Percentiles rank a stretch among this genome's conserved stretches.
phyloP scores from a whole-genome alignment of 1,140 invertebrate genomes.

The Matsumurasca onukii region DNA sequence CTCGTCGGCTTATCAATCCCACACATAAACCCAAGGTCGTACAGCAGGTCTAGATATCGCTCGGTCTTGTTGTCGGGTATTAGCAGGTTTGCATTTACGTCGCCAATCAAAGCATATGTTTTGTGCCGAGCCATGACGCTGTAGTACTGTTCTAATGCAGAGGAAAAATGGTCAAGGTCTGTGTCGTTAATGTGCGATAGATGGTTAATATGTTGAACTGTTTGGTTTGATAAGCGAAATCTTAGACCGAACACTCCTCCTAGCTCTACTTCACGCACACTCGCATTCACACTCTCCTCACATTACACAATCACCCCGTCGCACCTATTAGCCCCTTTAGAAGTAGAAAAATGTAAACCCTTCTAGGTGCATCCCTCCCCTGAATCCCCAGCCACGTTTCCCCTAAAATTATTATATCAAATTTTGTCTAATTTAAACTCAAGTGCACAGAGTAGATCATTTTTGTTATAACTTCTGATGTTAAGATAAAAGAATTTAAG shows the following conservation, averaged over 20 bases:
- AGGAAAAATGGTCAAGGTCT: background rate
- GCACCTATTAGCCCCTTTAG: background rate
- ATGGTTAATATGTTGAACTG: background rate
- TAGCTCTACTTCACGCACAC: background rate
- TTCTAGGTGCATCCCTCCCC: background rate
- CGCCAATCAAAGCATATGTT: constrained; percentile 1
- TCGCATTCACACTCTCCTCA: background rate
- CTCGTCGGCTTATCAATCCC: constrained; percentile 3
- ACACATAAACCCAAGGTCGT: background rate
- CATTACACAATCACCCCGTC: background rate
- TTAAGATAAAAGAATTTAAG: no score
- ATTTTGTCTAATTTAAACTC: background rate
- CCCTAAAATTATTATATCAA: background rate
- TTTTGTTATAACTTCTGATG: background rate
- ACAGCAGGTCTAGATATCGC: constrained; percentile 19
- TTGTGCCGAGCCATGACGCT: background rate
- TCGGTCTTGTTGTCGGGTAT: background rate
- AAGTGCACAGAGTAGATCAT: background rate
- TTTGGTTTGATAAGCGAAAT: background rate
- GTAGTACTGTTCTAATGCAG: background rate
- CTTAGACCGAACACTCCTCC: background rate
- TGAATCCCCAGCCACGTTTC: no score
- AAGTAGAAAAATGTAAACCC: background rate
- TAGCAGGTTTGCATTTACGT: constrained; percentile 18
- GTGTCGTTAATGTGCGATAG: background rate